These are phyloP conservation scores for Pyrrhosoma nymphula DNA, from an alignment of 2,888 invertebrate species.

Conservation along the genomic window DNA sequence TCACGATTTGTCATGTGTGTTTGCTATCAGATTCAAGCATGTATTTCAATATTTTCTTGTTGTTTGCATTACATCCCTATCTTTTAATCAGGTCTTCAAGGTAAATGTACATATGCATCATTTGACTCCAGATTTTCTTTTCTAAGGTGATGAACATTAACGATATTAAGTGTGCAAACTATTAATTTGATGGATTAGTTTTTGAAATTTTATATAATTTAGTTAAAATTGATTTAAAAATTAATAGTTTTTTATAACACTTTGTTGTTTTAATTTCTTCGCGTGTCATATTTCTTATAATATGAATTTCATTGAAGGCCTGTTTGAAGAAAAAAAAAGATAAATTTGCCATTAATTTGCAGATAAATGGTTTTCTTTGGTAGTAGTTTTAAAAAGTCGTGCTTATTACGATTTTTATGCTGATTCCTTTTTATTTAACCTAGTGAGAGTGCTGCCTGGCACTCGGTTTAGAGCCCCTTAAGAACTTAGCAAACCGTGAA, in stretches of 20 bases:
- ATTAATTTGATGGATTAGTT: neutral
- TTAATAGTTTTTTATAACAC: neutral
- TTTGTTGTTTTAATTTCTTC: neutral
- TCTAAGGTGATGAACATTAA: neutral
- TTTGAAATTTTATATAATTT: neutral
- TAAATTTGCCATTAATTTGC: neutral
- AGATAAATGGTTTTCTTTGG: conserved; percentile 21
- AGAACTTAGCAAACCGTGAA: neutral
- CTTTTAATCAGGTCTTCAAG: conserved; percentile 35
- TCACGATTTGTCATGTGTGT: neutral
- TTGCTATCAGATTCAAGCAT: conserved; percentile 14
- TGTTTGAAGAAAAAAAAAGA: conserved; percentile 17
- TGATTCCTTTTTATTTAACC: neutral
- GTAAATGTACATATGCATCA: neutral
- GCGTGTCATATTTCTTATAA: neutral
- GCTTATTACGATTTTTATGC: neutral
- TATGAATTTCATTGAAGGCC: conserved; percentile 8
- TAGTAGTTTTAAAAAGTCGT: neutral
- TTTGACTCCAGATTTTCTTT: neutral
- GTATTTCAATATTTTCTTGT: neutral
- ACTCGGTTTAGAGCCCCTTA: neutral
- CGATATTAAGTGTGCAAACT: neutral
- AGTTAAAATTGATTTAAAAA: neutral
- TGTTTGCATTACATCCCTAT: neutral
- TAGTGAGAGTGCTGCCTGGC: neutral